Evolutionary conservation across 2,113 vertebrate species (phyloP).

Genomic region (Ptyas mucosa): DNA sequence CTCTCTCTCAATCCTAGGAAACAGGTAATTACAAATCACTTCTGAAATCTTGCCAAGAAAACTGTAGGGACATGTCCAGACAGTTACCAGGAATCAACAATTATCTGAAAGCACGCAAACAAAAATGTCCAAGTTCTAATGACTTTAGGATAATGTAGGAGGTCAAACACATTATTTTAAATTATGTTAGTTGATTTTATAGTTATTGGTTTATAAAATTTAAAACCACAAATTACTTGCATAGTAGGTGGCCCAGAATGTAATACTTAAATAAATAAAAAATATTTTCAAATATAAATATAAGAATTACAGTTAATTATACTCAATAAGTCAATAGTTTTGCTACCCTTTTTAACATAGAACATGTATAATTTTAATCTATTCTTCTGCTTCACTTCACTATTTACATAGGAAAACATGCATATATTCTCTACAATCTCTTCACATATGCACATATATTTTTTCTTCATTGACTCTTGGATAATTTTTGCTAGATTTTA

Average conservation of each 20-base stretch:
- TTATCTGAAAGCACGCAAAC: background rate
- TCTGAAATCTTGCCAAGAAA: background rate
- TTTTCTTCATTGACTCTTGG: background rate
- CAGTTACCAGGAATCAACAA: background rate
- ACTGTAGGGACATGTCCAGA: background rate
- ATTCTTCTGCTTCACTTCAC: background rate
- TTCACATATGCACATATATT: background rate
- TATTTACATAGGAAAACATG: background rate
- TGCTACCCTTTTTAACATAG: background rate
- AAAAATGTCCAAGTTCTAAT: background rate
- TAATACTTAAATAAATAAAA: background rate
- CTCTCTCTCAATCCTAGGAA: background rate
- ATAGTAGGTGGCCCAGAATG: background rate
- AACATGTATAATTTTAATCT: background rate
- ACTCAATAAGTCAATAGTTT: background rate
- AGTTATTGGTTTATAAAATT: background rate
- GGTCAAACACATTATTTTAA: background rate
- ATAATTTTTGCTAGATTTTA: background rate
- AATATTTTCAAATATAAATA: background rate
- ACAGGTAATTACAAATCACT: background rate
- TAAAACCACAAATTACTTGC: background rate
- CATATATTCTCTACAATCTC: background rate
- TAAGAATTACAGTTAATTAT: background rate
- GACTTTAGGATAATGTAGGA: background rate
- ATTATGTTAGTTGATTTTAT: background rate